A percentile compares a stretch with the other conserved stretches of the same genome.
Conservation (phyloP, 30 jellyfish, hydroid and myxozoan species). For the Hydractinia echinata region DNA sequence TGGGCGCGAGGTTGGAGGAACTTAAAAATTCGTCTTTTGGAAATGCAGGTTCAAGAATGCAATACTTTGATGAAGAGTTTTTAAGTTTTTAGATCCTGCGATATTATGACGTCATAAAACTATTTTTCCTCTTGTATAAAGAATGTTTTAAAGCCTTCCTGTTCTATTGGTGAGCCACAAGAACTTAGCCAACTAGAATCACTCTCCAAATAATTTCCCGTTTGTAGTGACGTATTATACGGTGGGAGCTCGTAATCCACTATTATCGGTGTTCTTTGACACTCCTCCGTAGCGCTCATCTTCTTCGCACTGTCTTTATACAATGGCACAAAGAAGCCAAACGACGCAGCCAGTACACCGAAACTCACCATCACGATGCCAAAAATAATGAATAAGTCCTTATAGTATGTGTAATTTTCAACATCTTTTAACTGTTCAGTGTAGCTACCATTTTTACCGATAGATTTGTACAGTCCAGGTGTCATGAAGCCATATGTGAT, state of each 20-base stretch:
- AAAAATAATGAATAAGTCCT: background rate
- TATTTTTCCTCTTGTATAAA: too few relatives aligned
- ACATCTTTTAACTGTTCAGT: background rate
- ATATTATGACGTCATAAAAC: too few relatives aligned
- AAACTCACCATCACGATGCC: slow-evolving; percentile 3
- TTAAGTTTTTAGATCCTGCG: too few relatives aligned
- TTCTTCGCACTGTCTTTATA: background rate
- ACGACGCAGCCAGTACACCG: background rate
- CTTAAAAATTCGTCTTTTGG: too few relatives aligned
- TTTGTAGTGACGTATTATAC: background rate
- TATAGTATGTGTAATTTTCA: background rate
- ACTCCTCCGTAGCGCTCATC: background rate
- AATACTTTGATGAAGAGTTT: too few relatives aligned
- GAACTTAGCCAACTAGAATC: too few relatives aligned
- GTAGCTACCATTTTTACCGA: background rate
- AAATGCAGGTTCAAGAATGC: too few relatives aligned
- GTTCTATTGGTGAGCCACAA: too few relatives aligned
- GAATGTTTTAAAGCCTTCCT: too few relatives aligned
- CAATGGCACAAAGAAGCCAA: background rate
- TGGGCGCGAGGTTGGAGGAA: too few relatives aligned
- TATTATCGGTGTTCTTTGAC: slow-evolving; percentile 19
- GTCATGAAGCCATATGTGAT: slow-evolving; percentile 10
- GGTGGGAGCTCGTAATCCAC: slow-evolving; percentile 24
- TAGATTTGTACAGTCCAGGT: background rate
- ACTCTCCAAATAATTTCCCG: background rate